Conservation (phyloP, 2,888 invertebrate species). For the Cephus runcator region DNA sequence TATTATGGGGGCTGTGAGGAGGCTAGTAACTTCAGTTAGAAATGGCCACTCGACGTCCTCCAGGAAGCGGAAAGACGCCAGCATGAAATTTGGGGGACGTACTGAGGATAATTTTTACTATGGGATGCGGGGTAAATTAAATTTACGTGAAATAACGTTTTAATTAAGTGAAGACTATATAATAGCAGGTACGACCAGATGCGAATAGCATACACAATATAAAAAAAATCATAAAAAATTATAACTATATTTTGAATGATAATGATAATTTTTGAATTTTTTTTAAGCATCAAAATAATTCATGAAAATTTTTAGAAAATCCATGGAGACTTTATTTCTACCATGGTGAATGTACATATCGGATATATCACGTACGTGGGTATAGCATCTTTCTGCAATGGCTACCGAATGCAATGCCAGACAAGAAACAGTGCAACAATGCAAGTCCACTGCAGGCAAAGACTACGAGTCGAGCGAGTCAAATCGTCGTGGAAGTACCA, state of each 20-base stretch:
- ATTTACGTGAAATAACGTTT: background rate
- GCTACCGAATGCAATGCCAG: background rate
- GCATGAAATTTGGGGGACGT: background rate
- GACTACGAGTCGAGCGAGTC: slow-evolving; percentile 46
- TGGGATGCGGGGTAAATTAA: background rate
- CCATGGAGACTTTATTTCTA: background rate
- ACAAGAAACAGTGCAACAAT: slow-evolving; percentile 32
- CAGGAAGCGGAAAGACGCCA: background rate
- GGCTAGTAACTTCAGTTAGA: slow-evolving; percentile 11
- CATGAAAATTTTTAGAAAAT: background rate
- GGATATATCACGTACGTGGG: background rate
- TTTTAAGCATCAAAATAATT: background rate
- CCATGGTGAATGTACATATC: background rate
- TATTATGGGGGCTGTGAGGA: slow-evolving; percentile 56
- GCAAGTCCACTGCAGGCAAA: slow-evolving; percentile 25
- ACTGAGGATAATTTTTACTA: background rate
- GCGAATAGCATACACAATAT: no score
- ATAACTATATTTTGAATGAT: background rate
- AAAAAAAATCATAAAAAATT: no score
- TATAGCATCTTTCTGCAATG: background rate
- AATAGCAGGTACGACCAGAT: background rate
- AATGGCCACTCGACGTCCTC: background rate
- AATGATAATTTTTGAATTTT: background rate
- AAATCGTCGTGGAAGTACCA: slow-evolving; percentile 38
- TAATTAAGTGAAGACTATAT: background rate